Conservation (phyloP, 2,113 vertebrate species). For the Elephantulus edwardii region DNA sequence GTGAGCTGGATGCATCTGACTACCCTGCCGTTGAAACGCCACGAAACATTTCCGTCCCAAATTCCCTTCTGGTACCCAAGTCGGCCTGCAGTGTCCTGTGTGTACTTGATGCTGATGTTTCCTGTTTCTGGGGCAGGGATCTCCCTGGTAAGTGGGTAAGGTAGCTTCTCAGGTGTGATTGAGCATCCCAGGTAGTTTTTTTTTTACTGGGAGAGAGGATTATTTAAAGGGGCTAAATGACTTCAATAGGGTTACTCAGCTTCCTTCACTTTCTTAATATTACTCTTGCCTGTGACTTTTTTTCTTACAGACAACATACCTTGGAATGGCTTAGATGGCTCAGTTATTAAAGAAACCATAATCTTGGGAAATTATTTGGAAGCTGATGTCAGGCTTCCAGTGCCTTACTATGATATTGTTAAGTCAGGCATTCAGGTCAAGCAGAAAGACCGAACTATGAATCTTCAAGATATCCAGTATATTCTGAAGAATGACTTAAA, state of each 20-base stretch:
- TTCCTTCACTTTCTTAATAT: conserved; percentile 28
- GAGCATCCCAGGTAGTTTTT: not conserved
- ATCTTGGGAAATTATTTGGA: conserved; percentile 78
- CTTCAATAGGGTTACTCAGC: not conserved
- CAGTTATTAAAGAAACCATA: conserved; percentile 79
- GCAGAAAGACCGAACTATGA: conserved; percentile 80
- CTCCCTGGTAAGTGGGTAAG: conserved; percentile 3
- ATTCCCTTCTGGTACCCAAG: not conserved
- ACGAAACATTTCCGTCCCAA: not conserved
- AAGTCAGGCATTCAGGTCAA: conserved; percentile 83
- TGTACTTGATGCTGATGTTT: not conserved
- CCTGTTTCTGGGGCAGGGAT: not conserved
- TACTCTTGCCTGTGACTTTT: not conserved
- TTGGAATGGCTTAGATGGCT: conserved; percentile 84
- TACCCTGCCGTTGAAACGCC: no score
- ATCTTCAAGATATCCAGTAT: conserved; percentile 86
- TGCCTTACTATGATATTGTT: conserved; percentile 82
- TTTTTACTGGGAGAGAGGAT: not conserved
- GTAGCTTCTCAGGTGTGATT: not conserved
- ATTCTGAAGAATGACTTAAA: conserved; percentile 85
- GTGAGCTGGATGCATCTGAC: no score
- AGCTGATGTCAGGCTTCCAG: conserved; percentile 83
- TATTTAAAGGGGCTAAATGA: conserved; percentile 2
- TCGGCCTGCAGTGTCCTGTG: not conserved
- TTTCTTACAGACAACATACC: conserved; percentile 84